Evolutionary conservation across 2,797 vertebrate genomes (phyloP).

Genomic region (Limnodromus scolopaceus): DNA sequence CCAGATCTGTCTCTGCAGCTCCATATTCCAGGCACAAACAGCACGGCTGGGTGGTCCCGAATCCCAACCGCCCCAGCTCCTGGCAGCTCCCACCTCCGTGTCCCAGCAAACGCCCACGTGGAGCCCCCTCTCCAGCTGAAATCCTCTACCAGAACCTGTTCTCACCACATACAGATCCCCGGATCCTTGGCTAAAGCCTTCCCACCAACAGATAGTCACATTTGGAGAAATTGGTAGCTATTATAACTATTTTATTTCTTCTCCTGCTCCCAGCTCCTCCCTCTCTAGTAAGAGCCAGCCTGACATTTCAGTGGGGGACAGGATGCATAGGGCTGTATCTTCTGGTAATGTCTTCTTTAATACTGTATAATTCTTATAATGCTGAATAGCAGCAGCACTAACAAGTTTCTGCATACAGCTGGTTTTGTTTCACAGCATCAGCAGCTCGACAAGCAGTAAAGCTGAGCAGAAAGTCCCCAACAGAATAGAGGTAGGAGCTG

Average conservation of each 20-base stretch:
- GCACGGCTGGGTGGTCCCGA: neutral
- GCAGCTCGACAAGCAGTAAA: neutral
- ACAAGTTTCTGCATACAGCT: rapidly evolving
- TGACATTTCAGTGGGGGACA: neutral
- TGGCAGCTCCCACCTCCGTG: neutral
- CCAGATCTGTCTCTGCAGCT: neutral
- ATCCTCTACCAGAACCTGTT: neutral
- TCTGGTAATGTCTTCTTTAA: neutral
- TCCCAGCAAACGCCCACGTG: rapidly evolving
- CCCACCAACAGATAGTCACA: neutral
- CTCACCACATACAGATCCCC: neutral
- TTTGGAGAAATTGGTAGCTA: neutral
- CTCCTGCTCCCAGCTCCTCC: neutral
- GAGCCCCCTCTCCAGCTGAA: neutral
- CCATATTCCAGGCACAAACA: rapidly evolving
- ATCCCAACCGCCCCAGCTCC: neutral
- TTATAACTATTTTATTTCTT: neutral
- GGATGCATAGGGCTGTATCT: neutral
- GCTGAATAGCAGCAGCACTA: neutral
- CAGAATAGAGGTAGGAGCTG: neutral
- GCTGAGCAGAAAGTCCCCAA: neutral
- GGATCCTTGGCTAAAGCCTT: neutral
- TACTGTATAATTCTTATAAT: rapidly evolving
- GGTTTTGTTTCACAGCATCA: neutral
- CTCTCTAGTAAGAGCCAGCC: neutral